phyloP scores from a whole-genome alignment of 2,113 vertebrate species.

The Thamnaconus septentrionalis region DNA sequence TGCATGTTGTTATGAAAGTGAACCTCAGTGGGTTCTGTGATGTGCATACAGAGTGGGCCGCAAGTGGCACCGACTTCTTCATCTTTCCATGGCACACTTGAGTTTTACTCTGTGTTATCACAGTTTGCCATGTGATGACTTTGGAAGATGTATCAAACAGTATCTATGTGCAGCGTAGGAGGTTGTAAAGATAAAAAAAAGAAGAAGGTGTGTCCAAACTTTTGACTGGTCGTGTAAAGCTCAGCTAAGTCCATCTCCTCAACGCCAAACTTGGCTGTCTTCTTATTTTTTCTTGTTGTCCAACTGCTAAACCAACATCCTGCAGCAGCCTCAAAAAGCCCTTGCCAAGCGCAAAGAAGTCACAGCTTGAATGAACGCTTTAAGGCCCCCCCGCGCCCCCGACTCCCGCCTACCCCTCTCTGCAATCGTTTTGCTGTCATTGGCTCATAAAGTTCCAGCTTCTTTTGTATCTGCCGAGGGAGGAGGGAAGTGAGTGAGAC shows the following conservation, averaged over 20 bases:
- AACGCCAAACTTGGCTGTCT: conserved; percentile 5
- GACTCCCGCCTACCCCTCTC: background rate
- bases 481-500: conserved; percentile 35
- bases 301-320: no score
- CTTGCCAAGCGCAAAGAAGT: conserved; percentile 64
- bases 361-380: conserved; percentile 67
- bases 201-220: no score
- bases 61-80: conserved; percentile 3
- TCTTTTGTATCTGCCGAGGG: conserved; percentile 59
- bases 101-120: no score
- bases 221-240: no score
- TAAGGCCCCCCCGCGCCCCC: conserved; percentile 36
- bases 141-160: no score
- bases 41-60: conserved; percentile 42
- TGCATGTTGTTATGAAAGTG: conserved; percentile 37
- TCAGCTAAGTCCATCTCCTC: no score
- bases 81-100: no score
- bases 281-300: background rate
- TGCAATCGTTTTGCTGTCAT: conserved; percentile 73
- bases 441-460: conserved; percentile 75
- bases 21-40: conserved; percentile 15
- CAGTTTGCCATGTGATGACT: no score
- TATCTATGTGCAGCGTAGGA: no score
- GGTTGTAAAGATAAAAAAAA: no score
- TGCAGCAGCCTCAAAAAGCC: conserved; percentile 17